Conservation (phyloP, 2,888 invertebrate genomes). For the Rutpela maculata region DNA sequence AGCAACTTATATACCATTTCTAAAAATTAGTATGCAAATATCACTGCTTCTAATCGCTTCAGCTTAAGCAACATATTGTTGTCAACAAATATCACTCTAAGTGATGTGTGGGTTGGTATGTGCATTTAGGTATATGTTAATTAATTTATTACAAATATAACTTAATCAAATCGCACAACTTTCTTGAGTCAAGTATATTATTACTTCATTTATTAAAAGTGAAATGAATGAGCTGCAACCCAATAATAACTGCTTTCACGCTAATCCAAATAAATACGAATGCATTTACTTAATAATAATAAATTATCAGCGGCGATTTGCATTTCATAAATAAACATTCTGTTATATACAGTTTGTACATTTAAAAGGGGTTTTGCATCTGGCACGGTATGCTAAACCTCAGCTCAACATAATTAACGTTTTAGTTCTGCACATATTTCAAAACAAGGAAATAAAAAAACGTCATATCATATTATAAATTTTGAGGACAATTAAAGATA, state of each 20-base stretch:
- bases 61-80: not conserved
- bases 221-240: constrained; percentile 19
- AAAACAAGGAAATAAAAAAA: not conserved
- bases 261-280: constrained; percentile 23
- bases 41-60: not conserved
- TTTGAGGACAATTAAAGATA: too few species aligned
- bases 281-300: constrained; percentile 26
- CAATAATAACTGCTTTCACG: constrained; percentile 17
- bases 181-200: constrained; percentile 11
- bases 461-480: too few species aligned
- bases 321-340: constrained; percentile 43
- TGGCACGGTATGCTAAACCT: not conserved
- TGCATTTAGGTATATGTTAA: not conserved
- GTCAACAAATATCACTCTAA: constrained; percentile 1
- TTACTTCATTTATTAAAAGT: constrained; percentile 14
- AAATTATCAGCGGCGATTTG: constrained; percentile 42
- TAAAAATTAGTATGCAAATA: not conserved
- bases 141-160: constrained; percentile 6
- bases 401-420: not conserved
- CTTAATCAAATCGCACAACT: constrained; percentile 7
- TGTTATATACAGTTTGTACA: not conserved
- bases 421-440: constrained; percentile 1
- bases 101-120: constrained; percentile 3
- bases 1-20: not conserved
- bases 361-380: constrained; percentile 12